These are phyloP conservation scores for Acanthosoma haemorrhoidale DNA, from an alignment of 2,888 invertebrate genomes.

Conservation along the genomic window DNA sequence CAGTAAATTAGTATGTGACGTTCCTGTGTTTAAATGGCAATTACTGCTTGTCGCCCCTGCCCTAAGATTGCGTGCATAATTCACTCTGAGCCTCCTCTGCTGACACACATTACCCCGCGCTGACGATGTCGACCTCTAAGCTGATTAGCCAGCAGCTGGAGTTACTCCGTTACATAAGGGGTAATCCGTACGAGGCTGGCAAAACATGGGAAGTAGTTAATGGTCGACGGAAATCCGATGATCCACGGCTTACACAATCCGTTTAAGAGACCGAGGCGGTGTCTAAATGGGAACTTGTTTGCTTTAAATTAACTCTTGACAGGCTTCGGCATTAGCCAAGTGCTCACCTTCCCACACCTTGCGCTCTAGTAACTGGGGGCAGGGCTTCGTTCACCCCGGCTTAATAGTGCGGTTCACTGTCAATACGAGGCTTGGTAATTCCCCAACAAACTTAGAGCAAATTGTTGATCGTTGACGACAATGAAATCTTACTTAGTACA, in stretches of 20 bases:
- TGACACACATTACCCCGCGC: not conserved
- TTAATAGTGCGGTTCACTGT: not conserved
- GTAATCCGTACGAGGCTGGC: not conserved
- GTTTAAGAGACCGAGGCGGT: not conserved
- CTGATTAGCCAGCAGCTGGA: not conserved
- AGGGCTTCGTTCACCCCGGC: not conserved
- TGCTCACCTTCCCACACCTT: slow-evolving; percentile 7
- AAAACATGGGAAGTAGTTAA: not conserved
- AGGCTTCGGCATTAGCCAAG: slow-evolving; percentile 1
- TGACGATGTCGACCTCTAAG: no score
- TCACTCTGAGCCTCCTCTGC: no score
- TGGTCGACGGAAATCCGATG: not conserved
- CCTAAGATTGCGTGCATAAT: no score
- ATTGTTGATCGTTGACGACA: no score
- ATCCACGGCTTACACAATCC: not conserved
- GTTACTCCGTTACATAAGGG: slow-evolving; percentile 5
- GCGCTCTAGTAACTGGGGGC: no score
- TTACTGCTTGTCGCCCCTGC: no score
- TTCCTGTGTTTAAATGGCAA: no score
- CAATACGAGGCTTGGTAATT: no score
- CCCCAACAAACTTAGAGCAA: no score
- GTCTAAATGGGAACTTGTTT: slow-evolving; percentile 2
- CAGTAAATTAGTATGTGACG: no score
- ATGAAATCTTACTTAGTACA: no score
- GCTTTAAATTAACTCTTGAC: slow-evolving; percentile 5